Base-by-base conservation (phyloP, 1,140 invertebrate genomes). In the Dolichoris vasculosae region DNA sequence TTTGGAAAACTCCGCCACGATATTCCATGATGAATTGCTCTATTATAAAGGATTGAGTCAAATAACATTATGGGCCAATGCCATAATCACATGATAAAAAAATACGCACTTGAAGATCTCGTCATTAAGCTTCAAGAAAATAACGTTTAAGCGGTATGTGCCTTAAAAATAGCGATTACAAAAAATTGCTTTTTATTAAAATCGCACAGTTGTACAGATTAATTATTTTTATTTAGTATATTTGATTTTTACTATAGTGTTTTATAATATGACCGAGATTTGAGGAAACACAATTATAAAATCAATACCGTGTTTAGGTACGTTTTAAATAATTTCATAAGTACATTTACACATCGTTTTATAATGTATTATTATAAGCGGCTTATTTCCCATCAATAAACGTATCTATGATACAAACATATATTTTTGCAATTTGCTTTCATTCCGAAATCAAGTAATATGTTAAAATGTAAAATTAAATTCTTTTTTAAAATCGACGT, bases 1-100 rank as follows among this genome's bases (percentile, higher is more conserved):
- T 95, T 51, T 96, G 96, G 96, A 94, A 94, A 86, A 95, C 95
- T 35, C 95, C 96, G 15, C 95, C 95, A 0, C 91, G 95, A 82
- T 95, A 92, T 89, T 94, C 94, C 9, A 90, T 92, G 89, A 93
- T 91, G 90, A 86, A 86, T 76, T 85, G 80, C 20, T 83, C 82
- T 2, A 85, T 86, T 82, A 83, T 83, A 51, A 82, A 78, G 30
- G 80, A 84, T 75, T 87, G 23, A 86, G 38, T 35, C 1, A 26
- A 40, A 76, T 67, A 55, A 67, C 67, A 38, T 26, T 35, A 35
- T 71, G 38, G 20, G 63, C 7, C 7, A 43, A 46, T 48, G n/a
- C 13, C 30, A 11, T 64, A 40, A 84, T 20, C 32, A 59, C 20
- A 40, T 40, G 7, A 35, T 35, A 59, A 76, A 15, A 43, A 30